Evolutionary conservation across 2,888 invertebrate species (phyloP), one percentile per base, ranked within the genome.

Genomic region (Scaptomyza cyrtandrae): DNA sequence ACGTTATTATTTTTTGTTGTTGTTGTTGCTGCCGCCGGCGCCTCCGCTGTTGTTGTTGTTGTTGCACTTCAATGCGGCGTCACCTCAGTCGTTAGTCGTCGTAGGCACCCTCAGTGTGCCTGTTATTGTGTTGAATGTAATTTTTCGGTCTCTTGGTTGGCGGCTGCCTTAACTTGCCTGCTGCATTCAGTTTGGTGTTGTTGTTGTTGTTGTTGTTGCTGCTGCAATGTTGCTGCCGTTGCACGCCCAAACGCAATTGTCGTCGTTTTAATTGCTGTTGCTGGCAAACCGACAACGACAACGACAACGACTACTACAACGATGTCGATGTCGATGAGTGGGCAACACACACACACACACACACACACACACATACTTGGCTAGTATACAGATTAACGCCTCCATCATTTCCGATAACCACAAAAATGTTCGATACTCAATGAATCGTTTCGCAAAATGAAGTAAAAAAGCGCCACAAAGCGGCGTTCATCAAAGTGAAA

Each of bases 201-300:
- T 31, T 31, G 31, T 7, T 9, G 9, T 24, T 50, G 35, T 43
- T 53, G 56, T 57, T 66, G 75, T 16, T 58, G 77, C 53, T 75
- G 67, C 64, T 41, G 41, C 14, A 1, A 19, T 39, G 39, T 2
- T 41, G 75, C 37, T 60, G 71, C 53, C 43, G 59, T 60, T 74
- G 67, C 71, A 68, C 84, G 79, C 82, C 81, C 86, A 73, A 76
- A 83, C 84, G 80, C 84, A 83, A 84, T 72, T 83, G 83, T 80
- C 86, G 86, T 76, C 69, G 59, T 81, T 84, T 84, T 84, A 84
- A 84, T 84, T 84, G 87, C 85, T 87, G 72, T 76, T 66, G 68
- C 77, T 66, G 50, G 44, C 59, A 64, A 56, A 16, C 33, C 53
- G 13, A 37, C 45, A 14, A 43, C 48, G 41, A 45, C 33, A 41